A percentile compares a stretch with the other conserved stretches of the same genome.
Evolutionary conservation across 92 coral and sea anemone genomes (phyloP).

Genomic region (Umimayanthus kanabou): DNA sequence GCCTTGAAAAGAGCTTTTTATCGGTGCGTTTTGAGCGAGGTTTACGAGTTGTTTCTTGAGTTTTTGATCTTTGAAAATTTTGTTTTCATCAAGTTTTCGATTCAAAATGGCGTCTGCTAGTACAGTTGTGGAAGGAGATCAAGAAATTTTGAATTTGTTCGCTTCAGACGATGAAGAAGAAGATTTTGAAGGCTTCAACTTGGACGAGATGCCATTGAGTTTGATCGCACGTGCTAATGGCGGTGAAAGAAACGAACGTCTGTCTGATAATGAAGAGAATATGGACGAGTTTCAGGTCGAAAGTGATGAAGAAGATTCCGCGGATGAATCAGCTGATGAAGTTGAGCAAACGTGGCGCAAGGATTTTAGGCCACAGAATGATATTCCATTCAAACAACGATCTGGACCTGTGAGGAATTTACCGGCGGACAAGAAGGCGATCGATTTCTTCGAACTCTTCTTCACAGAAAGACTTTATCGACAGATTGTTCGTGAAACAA

Average conservation of each 20-base stretch:
- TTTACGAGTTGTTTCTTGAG: background rate
- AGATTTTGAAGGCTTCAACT: slow-evolving; percentile 49
- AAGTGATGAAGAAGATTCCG: slow-evolving; percentile 33
- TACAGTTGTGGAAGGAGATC: slow-evolving; percentile 43
- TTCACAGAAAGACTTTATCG: slow-evolving; percentile 45
- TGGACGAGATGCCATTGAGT: slow-evolving; percentile 46
- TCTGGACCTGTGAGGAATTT: slow-evolving; percentile 46
- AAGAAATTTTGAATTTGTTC: slow-evolving; percentile 45
- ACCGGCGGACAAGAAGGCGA: slow-evolving; percentile 41
- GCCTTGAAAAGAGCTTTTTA: slow-evolving; percentile 31
- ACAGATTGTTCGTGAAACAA: slow-evolving; percentile 41
- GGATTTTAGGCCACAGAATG: no score
- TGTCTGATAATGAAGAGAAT: slow-evolving; percentile 32
- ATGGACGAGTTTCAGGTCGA: slow-evolving; percentile 17
- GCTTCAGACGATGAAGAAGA: slow-evolving; percentile 47
- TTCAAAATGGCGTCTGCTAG: no score
- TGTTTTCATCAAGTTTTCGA: slow-evolving; percentile 13
- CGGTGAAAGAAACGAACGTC: slow-evolving; percentile 12
- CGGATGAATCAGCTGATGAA: slow-evolving; percentile 46
- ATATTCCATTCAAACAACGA: no score
- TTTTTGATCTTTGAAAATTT: slow-evolving; percentile 7
- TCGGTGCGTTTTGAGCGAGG: slow-evolving; percentile 35
- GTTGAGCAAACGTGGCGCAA: slow-evolving; percentile 45
- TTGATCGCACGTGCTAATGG: slow-evolving; percentile 46
- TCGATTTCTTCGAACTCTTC: slow-evolving; percentile 41